These are phyloP conservation scores for Thyatira batis DNA, from an alignment of 2,888 invertebrate genomes.

Conservation along the genomic window DNA sequence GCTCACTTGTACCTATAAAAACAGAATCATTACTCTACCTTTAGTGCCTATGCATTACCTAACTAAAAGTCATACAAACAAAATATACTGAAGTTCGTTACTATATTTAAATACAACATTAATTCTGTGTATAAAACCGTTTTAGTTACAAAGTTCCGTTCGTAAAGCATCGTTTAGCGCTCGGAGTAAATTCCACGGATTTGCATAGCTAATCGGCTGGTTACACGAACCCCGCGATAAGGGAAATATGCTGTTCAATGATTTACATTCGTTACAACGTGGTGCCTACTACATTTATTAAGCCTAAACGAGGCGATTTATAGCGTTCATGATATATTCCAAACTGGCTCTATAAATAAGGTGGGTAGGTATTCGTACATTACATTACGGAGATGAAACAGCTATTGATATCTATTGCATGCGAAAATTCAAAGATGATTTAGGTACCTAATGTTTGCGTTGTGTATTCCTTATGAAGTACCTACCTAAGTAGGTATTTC, in stretches of 20 bases:
- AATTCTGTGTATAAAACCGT: slow-evolving; percentile 13
- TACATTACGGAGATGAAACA: too few species aligned
- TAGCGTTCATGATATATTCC: slow-evolving; percentile 20
- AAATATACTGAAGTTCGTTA: too few species aligned
- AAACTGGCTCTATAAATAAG: slow-evolving; percentile 1
- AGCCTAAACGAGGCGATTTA: slow-evolving; percentile 49
- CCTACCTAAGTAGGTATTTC: neutral
- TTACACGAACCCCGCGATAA: slow-evolving; percentile 55
- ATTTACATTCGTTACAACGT: slow-evolving; percentile 48
- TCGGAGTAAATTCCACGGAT: slow-evolving; percentile 54
- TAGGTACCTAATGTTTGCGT: too few species aligned
- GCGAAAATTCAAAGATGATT: too few species aligned
- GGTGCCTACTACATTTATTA: slow-evolving; percentile 49
- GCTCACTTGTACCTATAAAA: too few species aligned
- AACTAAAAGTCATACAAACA: too few species aligned
- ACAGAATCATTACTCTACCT: too few species aligned
- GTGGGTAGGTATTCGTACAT: neutral
- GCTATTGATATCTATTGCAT: neutral
- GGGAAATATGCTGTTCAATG: slow-evolving; percentile 56
- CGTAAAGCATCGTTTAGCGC: slow-evolving; percentile 47
- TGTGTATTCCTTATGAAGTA: too few species aligned
- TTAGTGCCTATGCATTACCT: too few species aligned
- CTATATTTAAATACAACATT: slow-evolving; percentile 7
- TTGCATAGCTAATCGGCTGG: slow-evolving; percentile 66
- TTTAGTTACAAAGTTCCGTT: slow-evolving; percentile 10